Percentiles rank a stretch among this genome's conserved stretches.
These are phyloP conservation scores for Takifugu rubripes DNA, from an alignment of 2,797 vertebrate genomes.

Conservation along the genomic window DNA sequence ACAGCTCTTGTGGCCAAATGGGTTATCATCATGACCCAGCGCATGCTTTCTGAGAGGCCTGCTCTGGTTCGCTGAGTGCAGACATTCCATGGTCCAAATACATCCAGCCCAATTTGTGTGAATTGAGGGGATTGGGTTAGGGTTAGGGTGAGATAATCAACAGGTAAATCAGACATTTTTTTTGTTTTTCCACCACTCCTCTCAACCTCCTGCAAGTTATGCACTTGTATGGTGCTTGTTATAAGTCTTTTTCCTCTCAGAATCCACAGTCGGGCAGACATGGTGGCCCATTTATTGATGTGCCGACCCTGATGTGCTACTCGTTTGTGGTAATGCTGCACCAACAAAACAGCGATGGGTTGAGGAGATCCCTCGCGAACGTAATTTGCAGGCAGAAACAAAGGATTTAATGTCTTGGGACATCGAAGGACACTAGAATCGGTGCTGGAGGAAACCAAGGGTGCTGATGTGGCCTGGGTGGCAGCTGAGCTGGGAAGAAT, in stretches of 20 bases:
- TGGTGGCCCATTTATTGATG: background rate
- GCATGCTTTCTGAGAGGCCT: constrained; percentile 5
- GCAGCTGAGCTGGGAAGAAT: too few species aligned
- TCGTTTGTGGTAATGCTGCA: constrained; percentile 2
- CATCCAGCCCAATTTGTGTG: constrained; percentile 1
- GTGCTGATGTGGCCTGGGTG: too few species aligned
- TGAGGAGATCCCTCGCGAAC: too few species aligned
- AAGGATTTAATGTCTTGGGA: too few species aligned
- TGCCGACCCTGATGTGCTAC: constrained; percentile 11
- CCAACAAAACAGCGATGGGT: background rate
- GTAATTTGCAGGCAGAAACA: too few species aligned
- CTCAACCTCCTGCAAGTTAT: constrained; percentile 2
- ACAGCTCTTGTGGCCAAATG: constrained; percentile 13
- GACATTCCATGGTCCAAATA: constrained; percentile 1
- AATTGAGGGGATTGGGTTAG: constrained; percentile 3
- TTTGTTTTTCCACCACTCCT: background rate
- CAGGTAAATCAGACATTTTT: constrained; percentile 15
- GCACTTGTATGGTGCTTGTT: constrained; percentile 1
- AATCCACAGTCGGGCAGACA: constrained; percentile 5
- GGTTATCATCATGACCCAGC: constrained; percentile 1
- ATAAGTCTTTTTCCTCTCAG: constrained; percentile 3
- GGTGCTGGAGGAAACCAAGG: too few species aligned
- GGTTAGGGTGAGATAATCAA: background rate
- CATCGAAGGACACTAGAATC: too few species aligned
- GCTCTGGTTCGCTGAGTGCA: background rate